Evolutionary conservation across 1,140 invertebrate species (phyloP).

Genomic region (Lanistes nyassanus): DNA sequence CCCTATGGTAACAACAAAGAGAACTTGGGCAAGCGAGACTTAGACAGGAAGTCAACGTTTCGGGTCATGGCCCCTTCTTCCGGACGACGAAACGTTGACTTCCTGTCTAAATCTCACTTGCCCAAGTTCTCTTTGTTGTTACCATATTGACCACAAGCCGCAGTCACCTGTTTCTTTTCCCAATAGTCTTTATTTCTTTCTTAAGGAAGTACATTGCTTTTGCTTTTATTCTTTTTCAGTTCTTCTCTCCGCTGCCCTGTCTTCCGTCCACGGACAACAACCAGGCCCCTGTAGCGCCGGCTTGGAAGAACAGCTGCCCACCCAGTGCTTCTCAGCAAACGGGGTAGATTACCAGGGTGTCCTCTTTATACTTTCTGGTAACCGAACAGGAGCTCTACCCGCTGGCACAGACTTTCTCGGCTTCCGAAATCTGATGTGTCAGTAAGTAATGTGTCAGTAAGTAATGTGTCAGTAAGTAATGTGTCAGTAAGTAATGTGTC

Average conservation of each 20-base stretch:
- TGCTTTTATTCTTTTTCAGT: neutral
- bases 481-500: neutral
- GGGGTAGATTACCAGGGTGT: conserved; percentile 29
- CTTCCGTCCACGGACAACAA: neutral
- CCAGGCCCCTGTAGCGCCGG: conserved; percentile 17
- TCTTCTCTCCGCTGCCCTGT: neutral
- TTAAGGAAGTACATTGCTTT: neutral
- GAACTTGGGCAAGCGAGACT: too few species aligned
- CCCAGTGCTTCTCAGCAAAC: conserved; percentile 25
- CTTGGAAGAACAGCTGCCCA: conserved; percentile 22
- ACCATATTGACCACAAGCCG: too few species aligned
- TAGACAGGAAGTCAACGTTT: too few species aligned
- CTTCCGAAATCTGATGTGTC: conserved; percentile 22
- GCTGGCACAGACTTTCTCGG: neutral
- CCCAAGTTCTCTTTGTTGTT: too few species aligned
- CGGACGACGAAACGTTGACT: too few species aligned
- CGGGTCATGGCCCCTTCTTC: too few species aligned
- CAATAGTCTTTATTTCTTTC: neutral
- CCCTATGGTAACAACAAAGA: too few species aligned
- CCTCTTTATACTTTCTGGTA: conserved; percentile 27
- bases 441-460: conserved; percentile 10
- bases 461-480: neutral
- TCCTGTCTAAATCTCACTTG: too few species aligned
- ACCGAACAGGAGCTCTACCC: conserved; percentile 25
- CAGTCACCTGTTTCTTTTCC: too few species aligned